Conservation (phyloP, 1,140 invertebrate species). For the Drosophila rhopaloa region DNA sequence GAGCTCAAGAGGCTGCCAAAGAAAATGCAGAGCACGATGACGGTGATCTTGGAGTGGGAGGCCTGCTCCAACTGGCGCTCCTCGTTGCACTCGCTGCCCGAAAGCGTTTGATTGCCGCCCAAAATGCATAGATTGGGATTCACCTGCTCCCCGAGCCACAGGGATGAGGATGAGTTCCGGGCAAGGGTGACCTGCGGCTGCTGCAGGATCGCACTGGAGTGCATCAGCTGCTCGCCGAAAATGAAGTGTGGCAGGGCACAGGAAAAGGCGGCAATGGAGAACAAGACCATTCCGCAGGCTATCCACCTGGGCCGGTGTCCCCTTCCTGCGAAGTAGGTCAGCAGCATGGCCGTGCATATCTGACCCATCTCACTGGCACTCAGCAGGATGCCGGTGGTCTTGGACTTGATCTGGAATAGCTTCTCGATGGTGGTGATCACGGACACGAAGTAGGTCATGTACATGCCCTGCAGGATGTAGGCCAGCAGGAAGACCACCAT, state of each 20-base stretch:
- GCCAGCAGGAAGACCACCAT: conserved; percentile 94
- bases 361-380: conserved; percentile 98
- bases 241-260: conserved; percentile 94
- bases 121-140: conserved; percentile 75
- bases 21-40: conserved; percentile 93
- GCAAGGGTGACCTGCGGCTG: conserved; percentile 11
- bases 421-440: conserved; percentile 99
- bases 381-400: conserved; percentile 96
- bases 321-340: conserved; percentile 97
- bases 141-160: conserved; percentile 45
- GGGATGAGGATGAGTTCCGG: conserved; percentile 1
- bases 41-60: conserved; percentile 90
- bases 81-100: conserved; percentile 85
- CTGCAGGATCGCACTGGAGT: conserved; percentile 69
- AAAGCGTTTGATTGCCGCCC: conserved; percentile 57
- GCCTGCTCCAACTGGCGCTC: conserved; percentile 87
- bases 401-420: conserved; percentile 97
- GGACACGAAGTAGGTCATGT: conserved; percentile 97
- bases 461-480: conserved; percentile 97
- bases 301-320: conserved; percentile 98
- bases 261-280: conserved; percentile 93
- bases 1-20: conserved; percentile 94
- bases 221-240: conserved; percentile 89
- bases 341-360: conserved; percentile 93
- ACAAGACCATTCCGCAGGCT: conserved; percentile 95